These are phyloP conservation scores for Macrochelys suwanniensis DNA, from an alignment of 2,797 vertebrate genomes.

Conservation along the genomic window DNA sequence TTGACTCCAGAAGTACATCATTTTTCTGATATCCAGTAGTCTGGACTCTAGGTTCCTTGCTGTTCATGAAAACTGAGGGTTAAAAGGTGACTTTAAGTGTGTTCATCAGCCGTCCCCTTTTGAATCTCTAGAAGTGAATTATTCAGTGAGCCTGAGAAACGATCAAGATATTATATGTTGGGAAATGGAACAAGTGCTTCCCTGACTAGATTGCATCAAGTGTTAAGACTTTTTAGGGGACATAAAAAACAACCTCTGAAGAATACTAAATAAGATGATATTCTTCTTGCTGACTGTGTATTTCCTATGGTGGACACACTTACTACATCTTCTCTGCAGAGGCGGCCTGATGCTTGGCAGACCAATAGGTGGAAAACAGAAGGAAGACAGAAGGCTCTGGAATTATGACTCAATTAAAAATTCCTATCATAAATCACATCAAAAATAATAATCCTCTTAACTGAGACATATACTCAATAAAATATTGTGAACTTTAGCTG, in stretches of 20 bases:
- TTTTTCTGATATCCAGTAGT: neutral
- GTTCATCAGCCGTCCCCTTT: neutral
- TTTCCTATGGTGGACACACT: neutral
- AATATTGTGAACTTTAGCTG: neutral
- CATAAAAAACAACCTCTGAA: neutral
- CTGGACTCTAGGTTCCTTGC: neutral
- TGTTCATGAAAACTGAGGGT: neutral
- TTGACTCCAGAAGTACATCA: neutral
- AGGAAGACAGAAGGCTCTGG: neutral
- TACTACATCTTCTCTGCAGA: neutral
- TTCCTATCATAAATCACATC: too few species aligned
- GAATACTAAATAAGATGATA: neutral
- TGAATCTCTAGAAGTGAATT: neutral
- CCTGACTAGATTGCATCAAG: neutral
- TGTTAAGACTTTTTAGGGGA: neutral
- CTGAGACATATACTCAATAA: neutral
- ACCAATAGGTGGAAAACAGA: neutral
- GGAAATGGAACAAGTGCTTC: neutral
- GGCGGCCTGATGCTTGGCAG: neutral
- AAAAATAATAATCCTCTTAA: neutral
- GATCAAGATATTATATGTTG: neutral
- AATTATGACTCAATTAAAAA: neutral
- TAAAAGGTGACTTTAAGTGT: neutral
- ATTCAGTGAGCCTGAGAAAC: neutral
- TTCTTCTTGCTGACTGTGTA: neutral